Conservation (phyloP, 2,113 vertebrate genomes). For the Bubo blakistoni region DNA sequence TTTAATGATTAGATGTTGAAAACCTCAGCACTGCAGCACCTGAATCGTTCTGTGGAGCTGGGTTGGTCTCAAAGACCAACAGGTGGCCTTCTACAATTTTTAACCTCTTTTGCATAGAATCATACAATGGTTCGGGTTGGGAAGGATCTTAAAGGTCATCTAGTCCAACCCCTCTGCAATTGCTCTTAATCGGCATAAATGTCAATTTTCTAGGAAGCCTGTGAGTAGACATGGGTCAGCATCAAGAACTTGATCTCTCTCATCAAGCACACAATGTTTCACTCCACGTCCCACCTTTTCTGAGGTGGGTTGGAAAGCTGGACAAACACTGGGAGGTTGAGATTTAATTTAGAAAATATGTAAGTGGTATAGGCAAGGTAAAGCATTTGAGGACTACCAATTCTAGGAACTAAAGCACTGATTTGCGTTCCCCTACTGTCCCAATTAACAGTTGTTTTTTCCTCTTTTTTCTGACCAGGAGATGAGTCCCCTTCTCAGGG, state of each 20-base stretch:
- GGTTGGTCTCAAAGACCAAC: background rate
- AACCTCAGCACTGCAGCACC: background rate
- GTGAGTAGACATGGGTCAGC: background rate
- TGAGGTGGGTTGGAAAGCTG: background rate
- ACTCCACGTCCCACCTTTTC: background rate
- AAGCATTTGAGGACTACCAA: background rate
- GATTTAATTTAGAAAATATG: conserved; percentile 3
- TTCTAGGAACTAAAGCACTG: background rate
- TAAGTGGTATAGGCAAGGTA: background rate
- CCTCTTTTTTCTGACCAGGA: background rate
- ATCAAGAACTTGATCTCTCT: background rate
- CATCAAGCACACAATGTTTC: background rate
- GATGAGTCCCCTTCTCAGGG: background rate
- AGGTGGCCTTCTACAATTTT: background rate
- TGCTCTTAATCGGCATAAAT: background rate
- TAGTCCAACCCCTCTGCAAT: background rate
- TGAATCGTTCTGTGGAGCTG: background rate
- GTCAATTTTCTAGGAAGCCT: background rate
- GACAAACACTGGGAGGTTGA: background rate
- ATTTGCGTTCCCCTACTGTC: background rate
- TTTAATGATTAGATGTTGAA: background rate
- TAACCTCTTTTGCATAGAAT: background rate
- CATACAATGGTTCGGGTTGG: background rate
- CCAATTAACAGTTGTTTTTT: background rate
- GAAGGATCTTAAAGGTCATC: background rate